phyloP scores from a whole-genome alignment of 2,113 vertebrate species.

The Todiramphus chloris region DNA sequence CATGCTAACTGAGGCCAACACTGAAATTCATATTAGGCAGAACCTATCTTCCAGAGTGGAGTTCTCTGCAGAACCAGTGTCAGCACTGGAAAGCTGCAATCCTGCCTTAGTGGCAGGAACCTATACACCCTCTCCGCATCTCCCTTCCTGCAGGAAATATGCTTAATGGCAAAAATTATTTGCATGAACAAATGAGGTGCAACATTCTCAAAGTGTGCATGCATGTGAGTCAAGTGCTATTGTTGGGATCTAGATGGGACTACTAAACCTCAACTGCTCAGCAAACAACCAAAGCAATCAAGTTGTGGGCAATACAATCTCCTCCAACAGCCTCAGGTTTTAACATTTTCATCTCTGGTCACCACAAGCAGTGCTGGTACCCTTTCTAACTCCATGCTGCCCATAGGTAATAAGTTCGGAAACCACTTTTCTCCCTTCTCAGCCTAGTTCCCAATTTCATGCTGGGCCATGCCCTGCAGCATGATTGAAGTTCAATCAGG shows the following conservation, averaged over 20 bases:
- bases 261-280: background rate
- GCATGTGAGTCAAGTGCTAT: rapidly evolving
- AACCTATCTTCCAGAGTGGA: background rate
- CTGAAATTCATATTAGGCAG: background rate
- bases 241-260: background rate
- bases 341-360: background rate
- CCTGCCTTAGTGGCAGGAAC: background rate
- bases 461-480: background rate
- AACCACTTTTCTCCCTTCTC: background rate
- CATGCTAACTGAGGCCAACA: background rate
- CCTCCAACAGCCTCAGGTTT: background rate
- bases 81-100: background rate
- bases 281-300: background rate
- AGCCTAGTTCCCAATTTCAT: background rate
- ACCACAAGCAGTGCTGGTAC: background rate
- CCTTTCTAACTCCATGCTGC: background rate
- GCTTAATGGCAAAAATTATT: background rate
- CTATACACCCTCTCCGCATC: background rate
- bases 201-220: rapidly evolving
- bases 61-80: background rate
- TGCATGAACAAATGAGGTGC: background rate
- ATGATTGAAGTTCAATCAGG: background rate
- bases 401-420: background rate
- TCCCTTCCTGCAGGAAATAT: background rate
- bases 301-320: background rate